Percentiles rank a stretch among this genome's conserved stretches.
These are phyloP conservation scores for Rhodinocichla rosea DNA, from an alignment of 2,113 vertebrate species.

Conservation along the genomic window DNA sequence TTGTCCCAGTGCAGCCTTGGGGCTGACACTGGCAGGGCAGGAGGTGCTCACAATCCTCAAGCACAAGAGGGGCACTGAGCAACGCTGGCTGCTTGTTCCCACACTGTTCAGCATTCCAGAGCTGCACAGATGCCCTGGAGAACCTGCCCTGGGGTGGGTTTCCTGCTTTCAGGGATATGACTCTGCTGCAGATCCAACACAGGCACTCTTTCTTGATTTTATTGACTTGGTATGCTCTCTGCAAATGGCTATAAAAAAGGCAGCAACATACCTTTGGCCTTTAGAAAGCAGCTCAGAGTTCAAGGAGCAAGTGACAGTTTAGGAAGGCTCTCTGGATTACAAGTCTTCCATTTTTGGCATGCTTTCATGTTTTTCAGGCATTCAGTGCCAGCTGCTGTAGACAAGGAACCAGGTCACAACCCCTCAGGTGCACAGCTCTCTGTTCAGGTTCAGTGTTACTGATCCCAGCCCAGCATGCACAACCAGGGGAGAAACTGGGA, in stretches of 20 bases:
- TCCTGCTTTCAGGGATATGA: fast-evolving
- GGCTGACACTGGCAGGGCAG: not conserved
- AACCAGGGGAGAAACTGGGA: not conserved
- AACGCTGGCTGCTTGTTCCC: not conserved
- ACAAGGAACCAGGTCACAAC: not conserved
- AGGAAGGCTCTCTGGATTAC: not conserved
- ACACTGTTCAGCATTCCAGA: not conserved
- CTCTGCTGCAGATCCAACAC: not conserved
- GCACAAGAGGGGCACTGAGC: not conserved
- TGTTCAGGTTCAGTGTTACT: not conserved
- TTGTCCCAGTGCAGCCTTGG: not conserved
- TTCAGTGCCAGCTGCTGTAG: not conserved
- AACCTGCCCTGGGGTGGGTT: not conserved
- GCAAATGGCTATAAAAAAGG: not conserved
- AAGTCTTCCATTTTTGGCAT: not conserved
- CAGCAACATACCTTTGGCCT: not conserved
- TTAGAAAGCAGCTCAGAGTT: not conserved
- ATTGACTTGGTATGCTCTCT: not conserved
- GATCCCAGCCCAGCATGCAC: not conserved
- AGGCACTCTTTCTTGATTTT: not conserved
- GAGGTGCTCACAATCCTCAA: not conserved
- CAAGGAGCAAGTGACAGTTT: not conserved
- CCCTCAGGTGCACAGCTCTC: not conserved
- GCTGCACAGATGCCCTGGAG: not conserved
- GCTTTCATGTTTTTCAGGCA: not conserved